These are phyloP conservation scores for Tipula vernalis DNA, from an alignment of 2,888 invertebrate species.

Conservation along the genomic window DNA sequence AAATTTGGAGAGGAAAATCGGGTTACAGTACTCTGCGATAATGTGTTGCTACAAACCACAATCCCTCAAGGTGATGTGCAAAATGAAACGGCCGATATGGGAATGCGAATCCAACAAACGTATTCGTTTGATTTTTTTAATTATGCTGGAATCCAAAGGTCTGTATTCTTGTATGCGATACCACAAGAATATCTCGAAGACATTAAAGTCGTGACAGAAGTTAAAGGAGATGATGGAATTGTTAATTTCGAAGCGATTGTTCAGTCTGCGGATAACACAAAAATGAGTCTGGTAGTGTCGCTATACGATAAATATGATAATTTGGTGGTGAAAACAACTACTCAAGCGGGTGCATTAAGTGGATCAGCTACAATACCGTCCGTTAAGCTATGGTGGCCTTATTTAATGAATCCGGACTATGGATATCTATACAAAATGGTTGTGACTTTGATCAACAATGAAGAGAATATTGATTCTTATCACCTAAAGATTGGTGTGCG, in stretches of 20 bases:
- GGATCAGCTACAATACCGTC: slow-evolving; percentile 55
- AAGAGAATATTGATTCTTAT: slow-evolving; percentile 56
- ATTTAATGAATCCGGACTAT: slow-evolving; percentile 65
- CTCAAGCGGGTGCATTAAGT: slow-evolving; percentile 33
- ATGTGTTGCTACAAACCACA: slow-evolving; percentile 73
- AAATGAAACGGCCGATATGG: slow-evolving; percentile 38
- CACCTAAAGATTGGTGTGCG: slow-evolving; percentile 77
- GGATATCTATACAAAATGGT: slow-evolving; percentile 72
- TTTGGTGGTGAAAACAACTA: slow-evolving; percentile 42
- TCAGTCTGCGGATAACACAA: background rate
- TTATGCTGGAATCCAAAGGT: slow-evolving; percentile 93
- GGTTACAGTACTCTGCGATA: slow-evolving; percentile 88
- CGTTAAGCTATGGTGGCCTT: slow-evolving; percentile 86
- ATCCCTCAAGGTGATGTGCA: slow-evolving; percentile 68
- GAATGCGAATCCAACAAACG: slow-evolving; percentile 53
- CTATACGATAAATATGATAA: slow-evolving; percentile 42
- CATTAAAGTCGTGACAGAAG: slow-evolving; percentile 62
- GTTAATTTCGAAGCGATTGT: slow-evolving; percentile 28
- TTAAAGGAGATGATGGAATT: slow-evolving; percentile 48
- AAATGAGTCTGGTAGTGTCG: slow-evolving; percentile 25
- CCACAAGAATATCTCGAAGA: slow-evolving; percentile 75
- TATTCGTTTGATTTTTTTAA: slow-evolving; percentile 96
- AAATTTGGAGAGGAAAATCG: slow-evolving; percentile 58
- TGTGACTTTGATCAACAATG: background rate
- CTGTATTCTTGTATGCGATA: slow-evolving; percentile 80